Evolutionary conservation across 1,140 invertebrate genomes (phyloP).

Genomic region (Halyomorpha halys): DNA sequence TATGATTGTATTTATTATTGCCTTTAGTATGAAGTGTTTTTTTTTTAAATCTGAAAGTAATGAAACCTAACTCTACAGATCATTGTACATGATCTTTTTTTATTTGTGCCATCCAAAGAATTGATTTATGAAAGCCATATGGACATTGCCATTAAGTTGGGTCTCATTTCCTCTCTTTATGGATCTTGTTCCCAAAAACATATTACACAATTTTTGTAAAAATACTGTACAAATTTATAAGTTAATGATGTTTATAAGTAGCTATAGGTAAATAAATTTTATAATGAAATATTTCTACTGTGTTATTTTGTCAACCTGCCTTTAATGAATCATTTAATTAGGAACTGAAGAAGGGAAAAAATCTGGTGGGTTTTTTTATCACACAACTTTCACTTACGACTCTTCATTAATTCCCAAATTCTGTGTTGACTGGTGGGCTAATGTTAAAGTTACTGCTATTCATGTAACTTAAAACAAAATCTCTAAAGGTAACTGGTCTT

Average conservation of each 20-base stretch:
- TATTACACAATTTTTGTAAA: constrained; percentile 19
- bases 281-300: constrained; percentile 18
- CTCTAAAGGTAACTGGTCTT: too few relatives aligned
- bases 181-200: background rate
- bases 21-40: background rate
- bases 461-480: too few relatives aligned
- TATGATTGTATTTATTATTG: constrained; percentile 16
- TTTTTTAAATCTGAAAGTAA: background rate
- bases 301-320: background rate
- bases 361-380: too few relatives aligned
- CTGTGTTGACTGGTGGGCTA: too few relatives aligned
- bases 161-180: constrained; percentile 2
- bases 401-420: too few relatives aligned
- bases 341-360: too few relatives aligned
- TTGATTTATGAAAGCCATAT: constrained; percentile 7
- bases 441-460: too few relatives aligned
- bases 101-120: constrained; percentile 19
- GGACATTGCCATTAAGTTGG: constrained; percentile 11
- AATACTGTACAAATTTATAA: constrained; percentile 21
- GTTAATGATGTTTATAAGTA: constrained; percentile 22
- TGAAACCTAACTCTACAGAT: background rate
- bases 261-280: constrained; percentile 20
- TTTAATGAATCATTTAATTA: too few relatives aligned
- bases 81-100: background rate
- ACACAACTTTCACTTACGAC: too few relatives aligned